Evolutionary conservation across 2,113 vertebrate species (phyloP), one percentile per base, ranked within the genome.

Genomic region (Butastur rufipennis): DNA sequence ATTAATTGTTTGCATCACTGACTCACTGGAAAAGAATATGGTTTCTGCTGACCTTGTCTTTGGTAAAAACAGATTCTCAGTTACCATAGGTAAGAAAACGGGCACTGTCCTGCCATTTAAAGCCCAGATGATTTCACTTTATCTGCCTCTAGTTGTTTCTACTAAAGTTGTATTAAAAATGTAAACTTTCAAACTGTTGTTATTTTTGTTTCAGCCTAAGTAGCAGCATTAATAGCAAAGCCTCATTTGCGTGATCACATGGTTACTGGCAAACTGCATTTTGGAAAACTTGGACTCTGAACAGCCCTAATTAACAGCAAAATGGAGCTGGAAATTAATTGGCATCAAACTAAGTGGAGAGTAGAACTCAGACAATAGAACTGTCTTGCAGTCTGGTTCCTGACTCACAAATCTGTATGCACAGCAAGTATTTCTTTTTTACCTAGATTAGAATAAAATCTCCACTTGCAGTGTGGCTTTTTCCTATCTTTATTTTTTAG

Each of bases 301-400:
- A 84, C 77, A 95, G 70, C 58, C 77, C 84, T 95, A 95, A 97
- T 92, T 96, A 97, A 89, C 68, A 93, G 78, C n/a, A 90, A 81
- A 97, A 90, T 84, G 48, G 88, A 86, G 81, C 61, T 4, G 53
- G 93, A 94, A 97, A 91, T 85, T 96, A 97, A 94, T 91, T 97
- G 84, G 73, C 91, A 75, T 93, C 87, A 82, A 38, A 91, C 73
- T 80, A 82, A 36, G 48, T 85, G 73, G 45, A 86, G 66, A 92
- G 68, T 52, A 86, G 68, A 81, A 67, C 59, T 62, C 6, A 14
- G 45, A 62, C 27, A 59, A 53, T 10, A 56, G 42, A 77, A 45
- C 38, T 86, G 75, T 82, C 56, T 95, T 81, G 56, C 50, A 59
- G 75, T 86, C 86, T 85, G 61, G 45, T 74, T 91, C 82, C 72